Evolutionary conservation across 2,888 invertebrate genomes (phyloP).

Genomic region (Ischnus inquisitorius): DNA sequence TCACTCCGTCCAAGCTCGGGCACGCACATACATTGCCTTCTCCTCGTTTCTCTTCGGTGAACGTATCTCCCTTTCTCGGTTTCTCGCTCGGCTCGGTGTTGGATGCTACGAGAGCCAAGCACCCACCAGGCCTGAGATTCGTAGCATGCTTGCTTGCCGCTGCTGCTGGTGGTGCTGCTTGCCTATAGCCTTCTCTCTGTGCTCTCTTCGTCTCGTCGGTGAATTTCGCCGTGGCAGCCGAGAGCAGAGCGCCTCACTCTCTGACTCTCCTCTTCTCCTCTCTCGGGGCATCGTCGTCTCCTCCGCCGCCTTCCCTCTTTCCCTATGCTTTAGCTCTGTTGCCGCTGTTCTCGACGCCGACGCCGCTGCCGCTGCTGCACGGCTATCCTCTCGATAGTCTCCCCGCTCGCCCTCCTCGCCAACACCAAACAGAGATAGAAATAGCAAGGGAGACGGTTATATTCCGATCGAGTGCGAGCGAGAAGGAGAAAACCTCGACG

Average conservation of each 20-base stretch:
- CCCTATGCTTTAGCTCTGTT: slow-evolving; percentile 37
- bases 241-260: slow-evolving; percentile 55
- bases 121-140: slow-evolving; percentile 37
- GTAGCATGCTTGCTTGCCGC: slow-evolving; percentile 39
- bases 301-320: slow-evolving; percentile 38
- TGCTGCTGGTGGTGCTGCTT: slow-evolving; percentile 54
- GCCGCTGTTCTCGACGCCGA: slow-evolving; percentile 50
- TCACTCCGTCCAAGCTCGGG: slow-evolving; percentile 54
- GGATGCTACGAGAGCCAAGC: slow-evolving; percentile 44
- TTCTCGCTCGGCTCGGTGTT: slow-evolving; percentile 26
- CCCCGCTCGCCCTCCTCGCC: slow-evolving; percentile 66
- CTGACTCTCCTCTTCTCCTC: slow-evolving; percentile 73
- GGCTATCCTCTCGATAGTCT: slow-evolving; percentile 57
- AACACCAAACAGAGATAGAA: slow-evolving; percentile 42
- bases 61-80: slow-evolving; percentile 32
- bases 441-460: slow-evolving; percentile 33
- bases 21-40: slow-evolving; percentile 48
- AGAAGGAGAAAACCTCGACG: slow-evolving; percentile 38
- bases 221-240: slow-evolving; percentile 77
- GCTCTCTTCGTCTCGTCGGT: slow-evolving; percentile 81
- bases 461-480: slow-evolving; percentile 23
- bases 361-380: slow-evolving; percentile 55
- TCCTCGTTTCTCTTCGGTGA: slow-evolving; percentile 57
- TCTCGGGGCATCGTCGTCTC: slow-evolving; percentile 54
- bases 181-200: slow-evolving; percentile 66